phyloP scores from a whole-genome alignment of 2,888 invertebrate species.

The Drosophila atripex region DNA sequence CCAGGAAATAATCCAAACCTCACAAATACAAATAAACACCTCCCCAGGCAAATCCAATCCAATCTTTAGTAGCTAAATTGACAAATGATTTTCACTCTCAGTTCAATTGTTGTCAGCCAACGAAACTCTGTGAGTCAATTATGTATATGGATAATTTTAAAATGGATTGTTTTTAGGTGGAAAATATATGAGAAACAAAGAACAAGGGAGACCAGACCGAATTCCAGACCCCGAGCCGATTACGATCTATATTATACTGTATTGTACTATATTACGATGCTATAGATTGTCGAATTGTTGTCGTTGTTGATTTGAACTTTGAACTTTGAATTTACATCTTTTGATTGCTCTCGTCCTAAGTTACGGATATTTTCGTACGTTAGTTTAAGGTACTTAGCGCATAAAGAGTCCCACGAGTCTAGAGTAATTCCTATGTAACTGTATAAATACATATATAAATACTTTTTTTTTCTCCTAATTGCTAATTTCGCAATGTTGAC shows the following conservation, averaged over 20 bases:
- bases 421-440: slow-evolving; percentile 36
- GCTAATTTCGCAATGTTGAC: slow-evolving; percentile 47
- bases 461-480: slow-evolving; percentile 40
- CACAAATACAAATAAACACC: not conserved
- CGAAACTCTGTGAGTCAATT: slow-evolving; percentile 74
- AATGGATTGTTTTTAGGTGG: slow-evolving; percentile 24
- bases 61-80: not conserved
- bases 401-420: slow-evolving; percentile 36
- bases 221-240: not conserved
- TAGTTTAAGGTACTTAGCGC: slow-evolving; percentile 61
- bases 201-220: not conserved
- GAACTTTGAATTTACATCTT: slow-evolving; percentile 35
- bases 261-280: slow-evolving; percentile 34
- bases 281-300: slow-evolving; percentile 49
- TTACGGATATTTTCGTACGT: slow-evolving; percentile 76
- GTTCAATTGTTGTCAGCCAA: slow-evolving; percentile 41
- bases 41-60: not conserved
- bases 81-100: slow-evolving; percentile 36
- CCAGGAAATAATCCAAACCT: slow-evolving; percentile 7
- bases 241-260: slow-evolving; percentile 19
- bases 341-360: slow-evolving; percentile 68
- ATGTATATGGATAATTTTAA: slow-evolving; percentile 61
- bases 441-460: slow-evolving; percentile 28
- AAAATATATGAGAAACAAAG: not conserved
- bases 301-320: slow-evolving; percentile 61